Evolutionary conservation across 1,140 invertebrate species (phyloP).

Genomic region (Brachionus angularis): DNA sequence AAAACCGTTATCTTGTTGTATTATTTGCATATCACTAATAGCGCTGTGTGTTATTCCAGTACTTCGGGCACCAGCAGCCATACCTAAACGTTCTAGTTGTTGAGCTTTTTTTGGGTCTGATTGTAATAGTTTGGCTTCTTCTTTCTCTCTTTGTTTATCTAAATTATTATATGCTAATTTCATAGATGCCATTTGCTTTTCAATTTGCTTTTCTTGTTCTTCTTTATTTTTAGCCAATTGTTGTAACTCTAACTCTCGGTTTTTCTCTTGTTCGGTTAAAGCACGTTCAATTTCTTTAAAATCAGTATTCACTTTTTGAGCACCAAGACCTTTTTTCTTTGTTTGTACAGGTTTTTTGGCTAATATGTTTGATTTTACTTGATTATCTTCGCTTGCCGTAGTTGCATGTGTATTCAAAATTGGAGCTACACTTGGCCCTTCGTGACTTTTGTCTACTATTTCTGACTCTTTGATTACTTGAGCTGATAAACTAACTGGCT

Average conservation of each 20-base stretch:
- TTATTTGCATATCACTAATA: slow-evolving; percentile 81
- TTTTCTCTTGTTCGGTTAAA: slow-evolving; percentile 73
- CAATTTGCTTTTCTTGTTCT: slow-evolving; percentile 63
- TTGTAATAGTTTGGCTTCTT: slow-evolving; percentile 71
- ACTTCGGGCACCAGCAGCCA: slow-evolving; percentile 71
- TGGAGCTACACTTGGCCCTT: slow-evolving; percentile 61
- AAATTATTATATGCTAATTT: slow-evolving; percentile 83
- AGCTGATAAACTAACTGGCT: background rate
- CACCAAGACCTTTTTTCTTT: slow-evolving; percentile 79
- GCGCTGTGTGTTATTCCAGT: slow-evolving; percentile 85
- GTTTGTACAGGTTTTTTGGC: slow-evolving; percentile 17
- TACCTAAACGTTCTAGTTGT: slow-evolving; percentile 85
- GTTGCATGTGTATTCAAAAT: slow-evolving; percentile 56
- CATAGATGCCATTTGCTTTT: slow-evolving; percentile 64
- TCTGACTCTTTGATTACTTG: background rate
- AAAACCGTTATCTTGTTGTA: slow-evolving; percentile 69
- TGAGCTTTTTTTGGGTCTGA: slow-evolving; percentile 80
- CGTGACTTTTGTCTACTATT: slow-evolving; percentile 31
- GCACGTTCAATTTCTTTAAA: slow-evolving; percentile 91
- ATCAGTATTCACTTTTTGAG: slow-evolving; percentile 83
- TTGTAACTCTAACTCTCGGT: slow-evolving; percentile 61
- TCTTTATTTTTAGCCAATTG: slow-evolving; percentile 60
- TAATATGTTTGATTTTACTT: slow-evolving; percentile 26
- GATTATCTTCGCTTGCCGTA: slow-evolving; percentile 56
- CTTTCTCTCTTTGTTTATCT: slow-evolving; percentile 69